A percentile compares a stretch with the other conserved stretches of the same genome.
Evolutionary conservation across 2,113 vertebrate species (phyloP).

Genomic region (Rhinoderma darwinii): DNA sequence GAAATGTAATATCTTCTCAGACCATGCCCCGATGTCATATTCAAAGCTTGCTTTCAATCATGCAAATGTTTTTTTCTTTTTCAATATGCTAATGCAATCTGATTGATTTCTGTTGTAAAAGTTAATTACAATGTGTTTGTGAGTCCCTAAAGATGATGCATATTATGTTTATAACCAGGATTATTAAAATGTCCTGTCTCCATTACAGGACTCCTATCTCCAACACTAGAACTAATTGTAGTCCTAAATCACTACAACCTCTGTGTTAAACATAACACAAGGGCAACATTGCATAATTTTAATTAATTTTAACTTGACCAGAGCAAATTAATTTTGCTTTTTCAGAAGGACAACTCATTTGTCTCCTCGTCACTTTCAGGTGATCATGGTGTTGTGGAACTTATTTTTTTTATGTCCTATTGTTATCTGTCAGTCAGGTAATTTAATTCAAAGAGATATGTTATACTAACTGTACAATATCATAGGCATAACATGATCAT

Average conservation of each 20-base stretch:
- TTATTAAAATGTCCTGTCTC: constrained; percentile 94
- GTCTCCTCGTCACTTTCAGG: constrained; percentile 60
- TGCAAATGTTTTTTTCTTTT: constrained; percentile 92
- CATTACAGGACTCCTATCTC: constrained; percentile 87
- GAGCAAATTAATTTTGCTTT: constrained; percentile 86
- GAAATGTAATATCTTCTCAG: constrained; percentile 65
- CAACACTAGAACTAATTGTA: constrained; percentile 89
- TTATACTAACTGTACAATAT: neutral
- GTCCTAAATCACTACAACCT: constrained; percentile 85
- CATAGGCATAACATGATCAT: neutral
- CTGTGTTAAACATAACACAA: constrained; percentile 83
- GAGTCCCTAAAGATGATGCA: constrained; percentile 91
- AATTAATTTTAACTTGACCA: constrained; percentile 88
- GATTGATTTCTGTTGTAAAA: constrained; percentile 96
- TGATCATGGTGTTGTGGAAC: constrained; percentile 68
- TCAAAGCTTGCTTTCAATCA: constrained; percentile 93
- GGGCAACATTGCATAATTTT: constrained; percentile 86
- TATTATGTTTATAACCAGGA: constrained; percentile 94
- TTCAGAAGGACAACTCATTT: constrained; percentile 79
- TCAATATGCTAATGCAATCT: constrained; percentile 94
- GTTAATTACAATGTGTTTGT: constrained; percentile 97
- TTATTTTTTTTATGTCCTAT: constrained; percentile 62
- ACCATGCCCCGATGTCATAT: constrained; percentile 78
- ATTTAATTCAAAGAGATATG: neutral
- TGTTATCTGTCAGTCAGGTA: neutral